Evolutionary conservation across 2,888 invertebrate genomes (phyloP).

Genomic region (Rotaria magnacalcarata): DNA sequence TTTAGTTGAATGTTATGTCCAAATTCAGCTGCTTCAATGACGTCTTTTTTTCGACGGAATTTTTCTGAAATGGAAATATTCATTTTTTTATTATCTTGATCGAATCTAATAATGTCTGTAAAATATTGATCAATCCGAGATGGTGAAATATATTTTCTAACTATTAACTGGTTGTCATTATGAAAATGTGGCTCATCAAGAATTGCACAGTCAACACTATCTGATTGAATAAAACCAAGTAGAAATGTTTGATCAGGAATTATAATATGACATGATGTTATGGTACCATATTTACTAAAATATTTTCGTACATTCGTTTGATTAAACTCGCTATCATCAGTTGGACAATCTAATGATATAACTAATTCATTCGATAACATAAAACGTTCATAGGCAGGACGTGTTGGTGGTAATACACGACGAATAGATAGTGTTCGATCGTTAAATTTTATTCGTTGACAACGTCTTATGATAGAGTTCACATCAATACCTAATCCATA

Average conservation of each 20-base stretch:
- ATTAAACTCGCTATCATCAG: background rate
- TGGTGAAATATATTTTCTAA: slow-evolving; percentile 18
- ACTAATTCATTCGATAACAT: background rate
- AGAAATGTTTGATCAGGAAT: background rate
- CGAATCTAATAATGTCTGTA: background rate
- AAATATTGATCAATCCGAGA: background rate
- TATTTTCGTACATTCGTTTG: background rate
- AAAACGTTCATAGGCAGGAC: slow-evolving; percentile 28
- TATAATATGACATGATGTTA: background rate
- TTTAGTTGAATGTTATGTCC: background rate
- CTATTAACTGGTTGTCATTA: background rate
- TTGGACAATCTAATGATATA: background rate
- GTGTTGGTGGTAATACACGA: background rate
- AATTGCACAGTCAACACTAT: background rate
- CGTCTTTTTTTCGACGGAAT: background rate
- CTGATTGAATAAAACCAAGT: background rate
- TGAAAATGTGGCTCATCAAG: slow-evolving; percentile 23
- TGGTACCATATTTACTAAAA: background rate
- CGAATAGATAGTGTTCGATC: background rate
- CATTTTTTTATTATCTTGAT: background rate
- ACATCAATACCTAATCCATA: background rate
- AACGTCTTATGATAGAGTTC: background rate
- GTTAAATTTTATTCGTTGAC: background rate
- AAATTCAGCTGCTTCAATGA: background rate
- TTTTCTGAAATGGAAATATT: background rate